A percentile compares a stretch with the other conserved stretches of the same genome.
Conservation (phyloP, 2,113 vertebrate species). For the Carassius carassius region DNA sequence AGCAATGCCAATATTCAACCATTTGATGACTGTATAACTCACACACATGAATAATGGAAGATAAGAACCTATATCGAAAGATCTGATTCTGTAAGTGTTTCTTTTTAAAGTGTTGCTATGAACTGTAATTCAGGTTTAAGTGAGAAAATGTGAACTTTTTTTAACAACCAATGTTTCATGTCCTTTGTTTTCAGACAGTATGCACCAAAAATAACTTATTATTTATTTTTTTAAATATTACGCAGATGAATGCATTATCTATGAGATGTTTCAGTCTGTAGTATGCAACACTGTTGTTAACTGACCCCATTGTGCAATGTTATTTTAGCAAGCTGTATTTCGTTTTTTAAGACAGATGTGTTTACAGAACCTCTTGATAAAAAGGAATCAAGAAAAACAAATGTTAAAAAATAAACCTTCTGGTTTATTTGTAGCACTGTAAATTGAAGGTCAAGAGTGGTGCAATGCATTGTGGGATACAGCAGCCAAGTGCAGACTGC, state of each 20-base stretch:
- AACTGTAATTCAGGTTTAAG: background rate
- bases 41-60: background rate
- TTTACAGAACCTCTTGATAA: background rate
- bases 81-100: background rate
- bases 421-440: background rate
- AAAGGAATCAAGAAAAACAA: background rate
- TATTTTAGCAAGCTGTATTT: background rate
- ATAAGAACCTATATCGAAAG: background rate
- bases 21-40: conserved; percentile 6
- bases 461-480: background rate
- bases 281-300: background rate
- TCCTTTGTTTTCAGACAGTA: background rate
- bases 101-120: background rate
- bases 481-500: background rate
- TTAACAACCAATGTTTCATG: background rate
- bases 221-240: background rate
- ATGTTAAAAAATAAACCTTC: background rate
- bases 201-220: background rate
- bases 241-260: background rate
- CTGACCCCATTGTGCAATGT: background rate
- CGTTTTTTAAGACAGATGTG: background rate
- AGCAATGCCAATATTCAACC: conserved; percentile 32
- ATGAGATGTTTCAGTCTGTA: background rate
- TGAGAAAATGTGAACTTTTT: background rate
- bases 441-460: background rate